Percentiles rank a stretch among this genome's conserved stretches.
Evolutionary conservation across 1,140 invertebrate species (phyloP).

Genomic region (Drosophila nebulosa): DNA sequence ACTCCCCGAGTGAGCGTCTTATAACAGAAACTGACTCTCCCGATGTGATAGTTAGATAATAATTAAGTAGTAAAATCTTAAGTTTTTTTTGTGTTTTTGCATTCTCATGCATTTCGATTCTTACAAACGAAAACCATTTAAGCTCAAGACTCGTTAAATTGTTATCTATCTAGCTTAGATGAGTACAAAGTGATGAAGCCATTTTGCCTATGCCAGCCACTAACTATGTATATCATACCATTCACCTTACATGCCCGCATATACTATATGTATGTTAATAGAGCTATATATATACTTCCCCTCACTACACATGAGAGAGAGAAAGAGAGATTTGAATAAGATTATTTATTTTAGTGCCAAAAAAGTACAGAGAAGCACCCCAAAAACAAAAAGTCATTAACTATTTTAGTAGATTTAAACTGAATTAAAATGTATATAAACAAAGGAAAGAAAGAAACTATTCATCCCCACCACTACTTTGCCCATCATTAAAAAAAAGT

Average conservation of each 20-base stretch:
- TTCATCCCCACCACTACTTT: slow-evolving; percentile 9
- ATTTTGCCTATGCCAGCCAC: slow-evolving; percentile 35
- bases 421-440: not conserved
- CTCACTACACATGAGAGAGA: slow-evolving; percentile 29
- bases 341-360: slow-evolving; percentile 78
- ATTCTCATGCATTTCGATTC: slow-evolving; percentile 34
- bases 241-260: not conserved
- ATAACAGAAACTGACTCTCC: slow-evolving; percentile 25
- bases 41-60: slow-evolving; percentile 75
- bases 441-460: slow-evolving; percentile 33
- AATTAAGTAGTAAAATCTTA: slow-evolving; percentile 7
- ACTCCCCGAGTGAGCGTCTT: slow-evolving; percentile 35
- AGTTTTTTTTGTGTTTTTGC: slow-evolving; percentile 33
- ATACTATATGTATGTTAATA: not conserved
- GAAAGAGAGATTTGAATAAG: slow-evolving; percentile 70
- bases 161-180: slow-evolving; percentile 30
- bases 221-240: slow-evolving; percentile 1
- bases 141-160: slow-evolving; percentile 49
- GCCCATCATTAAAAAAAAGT: slow-evolving; percentile 30
- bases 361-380: slow-evolving; percentile 34
- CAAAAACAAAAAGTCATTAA: slow-evolving; percentile 66
- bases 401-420: slow-evolving; percentile 41
- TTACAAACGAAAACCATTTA: not conserved
- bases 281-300: slow-evolving; percentile 11
- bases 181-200: slow-evolving; percentile 28